Evolutionary conservation across 2,888 invertebrate species (phyloP).

Genomic region (Melinopterus prodromus): DNA sequence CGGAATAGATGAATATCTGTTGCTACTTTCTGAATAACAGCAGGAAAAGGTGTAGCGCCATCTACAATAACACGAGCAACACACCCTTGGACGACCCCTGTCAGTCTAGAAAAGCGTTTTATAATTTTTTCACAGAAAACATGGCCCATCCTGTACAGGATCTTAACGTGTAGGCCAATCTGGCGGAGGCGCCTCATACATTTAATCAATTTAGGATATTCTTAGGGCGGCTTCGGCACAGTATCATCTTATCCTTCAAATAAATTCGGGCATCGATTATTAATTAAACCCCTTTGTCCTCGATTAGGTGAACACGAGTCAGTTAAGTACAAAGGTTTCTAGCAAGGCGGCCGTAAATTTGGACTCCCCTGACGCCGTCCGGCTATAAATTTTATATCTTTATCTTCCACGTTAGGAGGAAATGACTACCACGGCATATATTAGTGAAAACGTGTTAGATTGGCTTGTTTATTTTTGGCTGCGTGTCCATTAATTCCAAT

Average conservation of each 20-base stretch:
- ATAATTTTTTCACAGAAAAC: no score
- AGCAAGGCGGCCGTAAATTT: background rate
- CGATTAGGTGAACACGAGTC: background rate
- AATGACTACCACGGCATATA: background rate
- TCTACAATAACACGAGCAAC: no score
- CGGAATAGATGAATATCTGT: no score
- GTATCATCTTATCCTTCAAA: background rate
- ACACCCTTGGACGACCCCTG: no score
- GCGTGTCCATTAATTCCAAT: background rate
- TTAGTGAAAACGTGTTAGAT: background rate
- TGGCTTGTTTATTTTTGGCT: background rate
- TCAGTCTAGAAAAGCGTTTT: no score
- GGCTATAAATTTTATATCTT: background rate
- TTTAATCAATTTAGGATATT: no score
- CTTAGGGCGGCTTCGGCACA: no score
- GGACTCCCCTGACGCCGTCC: background rate
- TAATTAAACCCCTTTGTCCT: slow-evolving; percentile 4
- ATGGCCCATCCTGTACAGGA: no score
- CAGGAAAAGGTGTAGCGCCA: no score
- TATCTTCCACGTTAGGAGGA: background rate
- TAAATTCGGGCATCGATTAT: background rate
- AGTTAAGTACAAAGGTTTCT: background rate
- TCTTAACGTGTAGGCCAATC: no score
- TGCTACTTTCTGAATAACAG: no score
- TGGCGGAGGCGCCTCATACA: no score